Evolutionary conservation across 2,888 invertebrate species (phyloP).

Genomic region (Theodoxus fluviatilis): DNA sequence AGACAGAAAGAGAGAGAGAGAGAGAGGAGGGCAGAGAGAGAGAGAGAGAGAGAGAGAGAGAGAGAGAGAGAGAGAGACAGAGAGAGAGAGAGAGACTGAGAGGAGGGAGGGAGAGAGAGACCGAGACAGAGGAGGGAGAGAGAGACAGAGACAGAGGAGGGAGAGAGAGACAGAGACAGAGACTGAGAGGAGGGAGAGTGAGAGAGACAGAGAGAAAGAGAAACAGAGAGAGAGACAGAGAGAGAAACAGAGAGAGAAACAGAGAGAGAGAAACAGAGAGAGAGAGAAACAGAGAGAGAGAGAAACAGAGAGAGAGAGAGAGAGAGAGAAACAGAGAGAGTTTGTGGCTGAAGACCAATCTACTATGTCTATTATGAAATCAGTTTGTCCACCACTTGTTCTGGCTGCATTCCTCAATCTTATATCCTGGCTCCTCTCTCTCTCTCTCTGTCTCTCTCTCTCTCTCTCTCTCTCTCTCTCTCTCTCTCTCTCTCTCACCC

Average conservation of each 20-base stretch:
- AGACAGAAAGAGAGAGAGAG: slow-evolving; percentile 8
- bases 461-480: no score
- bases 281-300: neutral
- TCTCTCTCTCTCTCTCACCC: no score
- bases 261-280: neutral
- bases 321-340: slow-evolving; percentile 11
- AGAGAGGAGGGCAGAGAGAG: slow-evolving; percentile 10
- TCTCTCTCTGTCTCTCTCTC: no score
- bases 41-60: neutral
- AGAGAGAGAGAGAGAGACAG: neutral
- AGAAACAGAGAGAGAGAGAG: slow-evolving; percentile 8
- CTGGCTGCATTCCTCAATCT: no score
- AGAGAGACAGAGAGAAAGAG: neutral
- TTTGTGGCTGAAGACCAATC: no score
- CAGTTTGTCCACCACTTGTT: no score
- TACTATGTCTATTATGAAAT: no score
- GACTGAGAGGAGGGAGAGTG: neutral
- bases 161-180: neutral
- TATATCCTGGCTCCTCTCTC: no score
- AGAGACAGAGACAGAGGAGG: neutral
- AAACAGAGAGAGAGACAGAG: neutral
- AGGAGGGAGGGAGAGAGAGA: neutral
- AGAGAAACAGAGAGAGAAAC: slow-evolving; percentile 3
- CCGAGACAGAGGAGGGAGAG: neutral
- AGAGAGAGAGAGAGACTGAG: slow-evolving; percentile 5